A percentile compares a stretch with the other conserved stretches of the same genome.
These are phyloP conservation scores for Diachasma alloeum DNA, from an alignment of 1,140 invertebrate species.

Conservation along the genomic window DNA sequence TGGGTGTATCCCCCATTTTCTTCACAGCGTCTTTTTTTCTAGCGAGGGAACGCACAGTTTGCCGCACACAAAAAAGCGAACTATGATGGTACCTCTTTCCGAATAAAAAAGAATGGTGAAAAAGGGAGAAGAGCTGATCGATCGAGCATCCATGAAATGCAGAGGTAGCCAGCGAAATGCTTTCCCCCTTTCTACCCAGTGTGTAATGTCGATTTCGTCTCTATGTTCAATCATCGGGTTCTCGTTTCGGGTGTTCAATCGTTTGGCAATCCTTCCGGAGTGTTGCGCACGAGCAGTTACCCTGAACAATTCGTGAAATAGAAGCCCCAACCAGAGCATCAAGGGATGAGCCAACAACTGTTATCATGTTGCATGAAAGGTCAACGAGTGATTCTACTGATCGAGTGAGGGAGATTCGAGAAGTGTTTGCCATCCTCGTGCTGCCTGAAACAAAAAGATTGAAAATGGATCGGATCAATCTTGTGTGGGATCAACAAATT, in stretches of 20 bases:
- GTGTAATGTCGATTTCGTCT: neutral
- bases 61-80: neutral
- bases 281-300: constrained; percentile 4
- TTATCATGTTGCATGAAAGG: constrained; percentile 5
- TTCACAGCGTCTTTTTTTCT: neutral
- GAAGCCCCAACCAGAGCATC: neutral
- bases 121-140: neutral
- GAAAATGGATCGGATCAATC: neutral
- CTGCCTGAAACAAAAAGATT: neutral
- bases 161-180: neutral
- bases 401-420: neutral
- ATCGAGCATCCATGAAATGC: constrained; percentile 5
- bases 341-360: neutral
- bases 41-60: neutral
- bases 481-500: too few relatives aligned
- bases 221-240: constrained; percentile 4
- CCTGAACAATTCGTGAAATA: constrained; percentile 6
- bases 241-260: constrained; percentile 5
- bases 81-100: neutral
- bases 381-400: constrained; percentile 1
- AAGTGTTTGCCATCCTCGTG: neutral
- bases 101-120: neutral
- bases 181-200: neutral
- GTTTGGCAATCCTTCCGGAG: constrained; percentile 9
- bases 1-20: neutral